These are phyloP conservation scores for Triops cancriformis DNA, from an alignment of 1,140 invertebrate genomes.

Conservation along the genomic window DNA sequence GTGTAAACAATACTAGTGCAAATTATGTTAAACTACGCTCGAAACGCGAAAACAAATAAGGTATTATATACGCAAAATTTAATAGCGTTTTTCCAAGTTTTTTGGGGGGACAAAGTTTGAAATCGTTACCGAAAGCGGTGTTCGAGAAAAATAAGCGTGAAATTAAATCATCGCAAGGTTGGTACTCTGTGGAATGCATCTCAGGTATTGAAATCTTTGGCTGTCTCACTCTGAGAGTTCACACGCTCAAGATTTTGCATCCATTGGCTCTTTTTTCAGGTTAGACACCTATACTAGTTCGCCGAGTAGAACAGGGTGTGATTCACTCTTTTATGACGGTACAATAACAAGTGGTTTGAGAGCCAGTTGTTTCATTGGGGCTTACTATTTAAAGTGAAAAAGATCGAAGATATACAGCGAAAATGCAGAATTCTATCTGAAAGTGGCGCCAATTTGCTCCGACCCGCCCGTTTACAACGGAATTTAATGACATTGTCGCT, in stretches of 20 bases:
- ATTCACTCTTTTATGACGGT: conserved; percentile 2
- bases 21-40: too few species aligned
- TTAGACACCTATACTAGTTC: neutral
- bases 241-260: neutral
- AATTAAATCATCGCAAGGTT: too few species aligned
- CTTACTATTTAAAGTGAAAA: neutral
- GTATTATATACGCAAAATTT: too few species aligned
- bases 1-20: too few species aligned
- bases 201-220: neutral
- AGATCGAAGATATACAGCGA: neutral
- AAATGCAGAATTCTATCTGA: neutral
- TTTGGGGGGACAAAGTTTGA: too few species aligned
- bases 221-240: neutral
- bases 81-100: too few species aligned
- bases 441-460: neutral
- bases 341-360: neutral
- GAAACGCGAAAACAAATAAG: too few species aligned
- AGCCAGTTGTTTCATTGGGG: neutral
- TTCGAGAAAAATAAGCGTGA: too few species aligned
- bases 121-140: too few species aligned
- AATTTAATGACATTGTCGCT: neutral
- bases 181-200: too few species aligned
- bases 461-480: neutral
- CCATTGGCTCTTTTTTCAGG: neutral
- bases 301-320: neutral